These are phyloP conservation scores for Drosophila merina DNA, from an alignment of 2,888 invertebrate genomes.

Conservation along the genomic window DNA sequence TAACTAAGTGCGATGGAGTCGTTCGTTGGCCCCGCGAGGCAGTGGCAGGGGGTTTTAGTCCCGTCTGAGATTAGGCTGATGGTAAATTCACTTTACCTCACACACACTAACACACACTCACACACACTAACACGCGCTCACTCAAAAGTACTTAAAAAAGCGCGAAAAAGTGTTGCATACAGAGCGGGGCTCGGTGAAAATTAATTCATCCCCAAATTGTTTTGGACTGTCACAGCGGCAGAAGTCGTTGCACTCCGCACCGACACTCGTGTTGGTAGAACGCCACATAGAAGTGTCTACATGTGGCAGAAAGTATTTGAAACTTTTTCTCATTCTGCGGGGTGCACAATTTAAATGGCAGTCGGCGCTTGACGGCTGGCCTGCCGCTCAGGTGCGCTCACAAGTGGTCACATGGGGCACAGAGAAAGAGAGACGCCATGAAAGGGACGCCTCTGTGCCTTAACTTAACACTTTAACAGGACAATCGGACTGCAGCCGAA, in stretches of 20 bases:
- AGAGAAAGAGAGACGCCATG: neutral
- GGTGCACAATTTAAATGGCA: conserved; percentile 70
- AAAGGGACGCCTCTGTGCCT: conserved; percentile 54
- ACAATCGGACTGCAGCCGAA: conserved; percentile 61
- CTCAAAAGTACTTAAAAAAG: conserved; percentile 6
- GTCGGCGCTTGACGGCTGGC: conserved; percentile 48
- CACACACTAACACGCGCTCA: conserved; percentile 8
- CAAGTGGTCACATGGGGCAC: conserved; percentile 68
- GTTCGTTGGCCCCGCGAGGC: conserved; percentile 56
- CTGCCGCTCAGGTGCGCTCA: conserved; percentile 72
- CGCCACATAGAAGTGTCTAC: conserved; percentile 63
- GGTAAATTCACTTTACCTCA: conserved; percentile 54
- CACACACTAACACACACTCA: neutral
- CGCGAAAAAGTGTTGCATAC: conserved; percentile 37
- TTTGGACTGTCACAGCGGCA: conserved; percentile 49
- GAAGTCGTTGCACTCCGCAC: conserved; percentile 54
- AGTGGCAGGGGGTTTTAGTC: neutral
- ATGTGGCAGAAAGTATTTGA: conserved; percentile 63
- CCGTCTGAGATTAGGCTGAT: conserved; percentile 64
- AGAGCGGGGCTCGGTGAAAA: conserved; percentile 39
- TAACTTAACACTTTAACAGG: conserved; percentile 69
- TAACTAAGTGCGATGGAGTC: conserved; percentile 80
- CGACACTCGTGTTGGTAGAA: conserved; percentile 14
- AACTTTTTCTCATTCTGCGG: conserved; percentile 47
- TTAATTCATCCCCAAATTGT: conserved; percentile 64